These are phyloP conservation scores for Sinosuthora webbiana DNA, from an alignment of 2,113 vertebrate species.

Conservation along the genomic window DNA sequence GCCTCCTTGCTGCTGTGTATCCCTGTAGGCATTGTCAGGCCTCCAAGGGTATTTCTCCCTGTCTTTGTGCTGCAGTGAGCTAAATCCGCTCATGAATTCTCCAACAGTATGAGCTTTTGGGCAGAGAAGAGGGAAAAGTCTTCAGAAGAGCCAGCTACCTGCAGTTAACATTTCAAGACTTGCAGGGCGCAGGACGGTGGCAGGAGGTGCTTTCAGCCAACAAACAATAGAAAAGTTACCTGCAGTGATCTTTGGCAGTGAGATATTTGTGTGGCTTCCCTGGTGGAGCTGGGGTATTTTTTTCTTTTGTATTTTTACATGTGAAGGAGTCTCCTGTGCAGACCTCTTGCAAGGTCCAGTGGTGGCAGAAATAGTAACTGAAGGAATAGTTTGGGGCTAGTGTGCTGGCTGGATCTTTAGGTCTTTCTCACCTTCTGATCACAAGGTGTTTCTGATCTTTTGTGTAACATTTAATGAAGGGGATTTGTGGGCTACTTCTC, in stretches of 20 bases:
- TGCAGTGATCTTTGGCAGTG: not conserved
- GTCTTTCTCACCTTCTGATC: not conserved
- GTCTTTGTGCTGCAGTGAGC: not conserved
- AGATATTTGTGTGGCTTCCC: not conserved
- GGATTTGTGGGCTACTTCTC: not conserved
- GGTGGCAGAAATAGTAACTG: not conserved
- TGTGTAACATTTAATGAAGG: not conserved
- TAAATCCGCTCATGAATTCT: not conserved
- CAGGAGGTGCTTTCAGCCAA: not conserved
- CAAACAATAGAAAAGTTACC: not conserved
- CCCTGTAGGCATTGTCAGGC: not conserved
- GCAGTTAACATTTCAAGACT: not conserved
- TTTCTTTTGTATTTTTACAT: not conserved
- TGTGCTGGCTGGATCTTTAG: not conserved
- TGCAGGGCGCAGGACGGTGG: fast-evolving
- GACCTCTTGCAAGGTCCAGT: not conserved
- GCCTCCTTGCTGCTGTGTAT: not conserved
- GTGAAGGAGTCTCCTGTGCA: not conserved
- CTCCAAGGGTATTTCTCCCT: not conserved
- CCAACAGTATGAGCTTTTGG: not conserved
- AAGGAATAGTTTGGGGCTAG: not conserved
- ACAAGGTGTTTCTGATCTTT: not conserved
- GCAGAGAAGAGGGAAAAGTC: not conserved
- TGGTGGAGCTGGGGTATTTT: not conserved
- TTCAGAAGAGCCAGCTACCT: not conserved